phyloP scores from a whole-genome alignment of 2,113 vertebrate genomes.

The Brachionichthys hirsutus region DNA sequence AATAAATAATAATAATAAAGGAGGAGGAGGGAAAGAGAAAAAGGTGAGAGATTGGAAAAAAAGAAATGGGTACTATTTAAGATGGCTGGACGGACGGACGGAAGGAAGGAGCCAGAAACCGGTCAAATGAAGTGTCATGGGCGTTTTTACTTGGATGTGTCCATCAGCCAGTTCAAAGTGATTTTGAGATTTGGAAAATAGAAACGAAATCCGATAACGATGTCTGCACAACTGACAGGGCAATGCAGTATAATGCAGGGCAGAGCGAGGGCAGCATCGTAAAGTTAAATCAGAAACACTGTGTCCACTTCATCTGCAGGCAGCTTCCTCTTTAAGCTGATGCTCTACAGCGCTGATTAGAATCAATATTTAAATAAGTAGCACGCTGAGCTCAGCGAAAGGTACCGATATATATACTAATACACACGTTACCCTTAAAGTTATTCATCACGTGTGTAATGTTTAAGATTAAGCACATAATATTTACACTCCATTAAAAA shows the following conservation, averaged over 20 bases:
- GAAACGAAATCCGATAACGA: constrained; percentile 76
- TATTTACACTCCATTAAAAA: not conserved
- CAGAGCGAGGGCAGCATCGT: constrained; percentile 36
- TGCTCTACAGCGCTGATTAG: not conserved
- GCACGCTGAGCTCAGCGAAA: constrained; percentile 4
- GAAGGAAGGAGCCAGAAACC: not conserved
- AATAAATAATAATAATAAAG: constrained; percentile 2
- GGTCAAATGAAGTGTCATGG: no score
- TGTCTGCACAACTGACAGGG: constrained; percentile 59
- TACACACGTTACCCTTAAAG: not conserved
- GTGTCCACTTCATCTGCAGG: constrained; percentile 22
- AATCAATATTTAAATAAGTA: not conserved
- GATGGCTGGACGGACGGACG: no score
- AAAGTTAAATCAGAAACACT: constrained; percentile 56
- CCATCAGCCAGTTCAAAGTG: constrained; percentile 41
- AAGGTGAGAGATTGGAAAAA: constrained; percentile 6
- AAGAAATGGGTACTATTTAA: not conserved
- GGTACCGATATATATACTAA: not conserved
- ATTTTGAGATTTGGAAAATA: constrained; percentile 72
- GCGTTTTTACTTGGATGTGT: constrained; percentile 38
- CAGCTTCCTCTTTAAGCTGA: constrained; percentile 8
- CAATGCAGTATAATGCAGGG: constrained; percentile 45
- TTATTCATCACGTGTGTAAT: not conserved
- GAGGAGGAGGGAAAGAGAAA: not conserved
- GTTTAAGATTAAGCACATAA: not conserved